Evolutionary conservation across 2,888 invertebrate species (phyloP).

Genomic region (Calliopum simillimum): DNA sequence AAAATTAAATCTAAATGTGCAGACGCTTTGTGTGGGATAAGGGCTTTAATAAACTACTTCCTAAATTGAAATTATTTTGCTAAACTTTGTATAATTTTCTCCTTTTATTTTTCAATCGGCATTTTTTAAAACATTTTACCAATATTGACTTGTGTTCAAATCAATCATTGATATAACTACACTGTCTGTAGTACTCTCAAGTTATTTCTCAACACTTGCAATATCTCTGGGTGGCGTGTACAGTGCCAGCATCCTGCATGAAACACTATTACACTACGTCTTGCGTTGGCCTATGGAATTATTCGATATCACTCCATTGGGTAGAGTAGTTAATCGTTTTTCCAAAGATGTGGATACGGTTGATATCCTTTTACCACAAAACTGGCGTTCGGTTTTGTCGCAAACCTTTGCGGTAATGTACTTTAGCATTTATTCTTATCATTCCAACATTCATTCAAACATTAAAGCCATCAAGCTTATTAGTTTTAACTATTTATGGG

Average conservation of each 20-base stretch:
- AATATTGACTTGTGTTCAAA: no score
- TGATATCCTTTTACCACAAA: slow-evolving; percentile 70
- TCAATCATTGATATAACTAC: background rate
- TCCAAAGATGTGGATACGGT: slow-evolving; percentile 73
- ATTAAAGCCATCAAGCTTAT: background rate
- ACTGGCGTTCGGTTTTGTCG: slow-evolving; percentile 62
- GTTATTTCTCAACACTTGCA: slow-evolving; percentile 62
- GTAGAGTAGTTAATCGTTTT: slow-evolving; percentile 78
- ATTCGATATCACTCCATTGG: slow-evolving; percentile 83
- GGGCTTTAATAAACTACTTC: no score
- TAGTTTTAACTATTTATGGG: background rate
- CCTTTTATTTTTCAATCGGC: no score
- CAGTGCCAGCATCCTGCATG: slow-evolving; percentile 75
- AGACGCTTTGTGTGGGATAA: background rate
- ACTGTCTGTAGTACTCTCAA: slow-evolving; percentile 57
- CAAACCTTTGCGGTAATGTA: slow-evolving; percentile 67
- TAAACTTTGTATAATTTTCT: background rate
- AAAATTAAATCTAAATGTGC: background rate
- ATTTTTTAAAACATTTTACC: no score
- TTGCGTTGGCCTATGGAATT: slow-evolving; percentile 78
- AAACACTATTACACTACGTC: slow-evolving; percentile 72
- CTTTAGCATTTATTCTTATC: slow-evolving; percentile 5
- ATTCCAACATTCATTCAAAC: slow-evolving; percentile 1
- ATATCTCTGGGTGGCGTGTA: slow-evolving; percentile 66
- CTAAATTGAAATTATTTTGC: background rate